Conservation (phyloP, 2,113 vertebrate genomes). For the Myocastor coypus region DNA sequence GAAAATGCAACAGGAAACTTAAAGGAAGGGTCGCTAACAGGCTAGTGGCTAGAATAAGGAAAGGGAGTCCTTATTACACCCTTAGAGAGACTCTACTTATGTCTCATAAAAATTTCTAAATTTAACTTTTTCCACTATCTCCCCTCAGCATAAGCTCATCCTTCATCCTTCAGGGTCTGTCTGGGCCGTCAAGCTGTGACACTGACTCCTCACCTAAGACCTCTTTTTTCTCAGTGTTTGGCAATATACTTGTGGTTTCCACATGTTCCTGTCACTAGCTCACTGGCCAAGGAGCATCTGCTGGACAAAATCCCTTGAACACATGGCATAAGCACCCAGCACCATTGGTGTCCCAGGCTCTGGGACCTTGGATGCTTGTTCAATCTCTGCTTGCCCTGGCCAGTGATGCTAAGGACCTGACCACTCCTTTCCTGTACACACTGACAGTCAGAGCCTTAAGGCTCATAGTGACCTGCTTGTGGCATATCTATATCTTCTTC, state of each 20-base stretch:
- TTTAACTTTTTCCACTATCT: background rate
- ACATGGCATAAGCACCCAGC: background rate
- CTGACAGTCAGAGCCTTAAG: background rate
- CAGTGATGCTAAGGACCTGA: background rate
- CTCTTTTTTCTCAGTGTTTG: background rate
- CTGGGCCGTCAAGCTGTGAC: background rate
- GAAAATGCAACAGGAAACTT: background rate
- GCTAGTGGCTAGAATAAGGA: background rate
- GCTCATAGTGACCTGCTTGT: background rate
- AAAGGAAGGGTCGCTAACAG: background rate
- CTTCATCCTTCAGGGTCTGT: background rate
- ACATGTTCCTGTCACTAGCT: background rate
- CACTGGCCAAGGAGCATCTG: background rate
- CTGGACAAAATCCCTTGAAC: background rate
- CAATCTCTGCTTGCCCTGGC: background rate
- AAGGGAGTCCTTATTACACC: background rate
- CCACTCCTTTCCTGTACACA: background rate
- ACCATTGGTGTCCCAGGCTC: background rate
- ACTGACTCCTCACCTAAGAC: accelerated
- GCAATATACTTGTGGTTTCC: background rate
- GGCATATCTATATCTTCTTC: background rate
- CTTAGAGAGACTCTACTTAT: background rate
- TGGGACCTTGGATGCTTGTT: background rate
- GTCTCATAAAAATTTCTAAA: background rate
- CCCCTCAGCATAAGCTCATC: background rate